phyloP scores from a whole-genome alignment of 2,113 vertebrate species.

The Onychostoma macrolepis region DNA sequence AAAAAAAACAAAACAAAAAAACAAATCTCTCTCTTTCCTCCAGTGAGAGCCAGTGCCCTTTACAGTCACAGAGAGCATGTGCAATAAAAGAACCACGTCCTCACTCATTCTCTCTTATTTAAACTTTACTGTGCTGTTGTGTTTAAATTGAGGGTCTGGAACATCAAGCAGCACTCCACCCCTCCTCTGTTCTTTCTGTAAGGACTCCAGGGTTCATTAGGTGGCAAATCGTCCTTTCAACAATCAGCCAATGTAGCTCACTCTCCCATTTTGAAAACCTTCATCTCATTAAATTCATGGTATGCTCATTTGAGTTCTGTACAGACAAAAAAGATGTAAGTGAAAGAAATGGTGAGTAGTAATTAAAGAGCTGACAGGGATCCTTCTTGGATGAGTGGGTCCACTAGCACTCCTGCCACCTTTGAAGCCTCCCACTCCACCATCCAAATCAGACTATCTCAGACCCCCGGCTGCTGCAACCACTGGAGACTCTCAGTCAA shows the following conservation, averaged over 20 bases:
- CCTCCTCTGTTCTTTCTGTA: slow-evolving; percentile 30
- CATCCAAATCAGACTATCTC: not conserved
- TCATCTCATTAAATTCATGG: slow-evolving; percentile 54
- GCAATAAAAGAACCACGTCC: not conserved
- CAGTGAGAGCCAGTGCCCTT: not conserved
- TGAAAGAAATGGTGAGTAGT: slow-evolving; percentile 52
- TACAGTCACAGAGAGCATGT: not conserved
- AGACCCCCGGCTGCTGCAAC: not conserved
- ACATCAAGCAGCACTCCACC: slow-evolving; percentile 12
- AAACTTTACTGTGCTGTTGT: slow-evolving; percentile 5
- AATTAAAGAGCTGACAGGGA: slow-evolving; percentile 54
- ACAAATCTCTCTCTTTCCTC: not conserved
- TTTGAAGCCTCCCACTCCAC: slow-evolving; percentile 20
- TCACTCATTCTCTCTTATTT: slow-evolving; percentile 18
- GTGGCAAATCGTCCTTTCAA: slow-evolving; percentile 58
- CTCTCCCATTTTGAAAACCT: slow-evolving; percentile 44
- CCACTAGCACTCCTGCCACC: slow-evolving; percentile 9
- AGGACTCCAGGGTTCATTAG: slow-evolving; percentile 56
- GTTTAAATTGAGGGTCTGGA: slow-evolving; percentile 34
- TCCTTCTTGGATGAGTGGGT: slow-evolving; percentile 50
- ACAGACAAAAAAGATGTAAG: slow-evolving; percentile 46
- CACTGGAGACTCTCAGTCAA: not conserved
- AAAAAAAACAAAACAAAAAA: slow-evolving; percentile 4
- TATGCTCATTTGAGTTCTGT: slow-evolving; percentile 52
- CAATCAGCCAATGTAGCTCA: slow-evolving; percentile 49